Conservation (phyloP, 2,797 vertebrate species). For the Artibeus lituratus region DNA sequence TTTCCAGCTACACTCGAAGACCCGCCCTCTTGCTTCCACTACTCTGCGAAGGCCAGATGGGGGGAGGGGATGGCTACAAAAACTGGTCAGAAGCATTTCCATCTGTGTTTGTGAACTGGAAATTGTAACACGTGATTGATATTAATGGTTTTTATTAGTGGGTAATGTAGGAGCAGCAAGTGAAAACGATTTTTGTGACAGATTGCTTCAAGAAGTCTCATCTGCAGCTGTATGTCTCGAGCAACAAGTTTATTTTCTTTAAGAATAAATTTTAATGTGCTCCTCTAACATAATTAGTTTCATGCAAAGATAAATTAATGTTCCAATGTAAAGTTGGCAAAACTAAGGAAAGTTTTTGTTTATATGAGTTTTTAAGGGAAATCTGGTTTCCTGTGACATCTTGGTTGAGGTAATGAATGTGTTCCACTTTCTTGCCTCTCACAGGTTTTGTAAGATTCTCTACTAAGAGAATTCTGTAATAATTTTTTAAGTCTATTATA, state of each 20-base stretch:
- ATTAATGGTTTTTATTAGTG: background rate
- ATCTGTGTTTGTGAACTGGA: background rate
- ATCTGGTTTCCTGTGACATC: background rate
- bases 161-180: background rate
- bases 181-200: background rate
- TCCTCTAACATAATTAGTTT: background rate
- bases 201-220: background rate
- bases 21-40: background rate
- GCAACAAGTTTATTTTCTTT: background rate
- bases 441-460: background rate
- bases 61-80: background rate
- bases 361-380: background rate
- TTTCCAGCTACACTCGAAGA: background rate
- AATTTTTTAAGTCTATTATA: background rate
- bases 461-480: background rate
- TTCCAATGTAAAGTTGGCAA: slow-evolving; percentile 1
- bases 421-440: background rate
- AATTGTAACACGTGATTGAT: background rate
- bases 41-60: background rate
- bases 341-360: background rate
- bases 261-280: slow-evolving; percentile 19
- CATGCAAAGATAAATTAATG: background rate
- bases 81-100: background rate
- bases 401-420: background rate
- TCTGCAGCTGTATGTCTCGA: background rate